These are phyloP conservation scores for Andricus grossulariae DNA, from an alignment of 1,140 invertebrate species.

Conservation along the genomic window DNA sequence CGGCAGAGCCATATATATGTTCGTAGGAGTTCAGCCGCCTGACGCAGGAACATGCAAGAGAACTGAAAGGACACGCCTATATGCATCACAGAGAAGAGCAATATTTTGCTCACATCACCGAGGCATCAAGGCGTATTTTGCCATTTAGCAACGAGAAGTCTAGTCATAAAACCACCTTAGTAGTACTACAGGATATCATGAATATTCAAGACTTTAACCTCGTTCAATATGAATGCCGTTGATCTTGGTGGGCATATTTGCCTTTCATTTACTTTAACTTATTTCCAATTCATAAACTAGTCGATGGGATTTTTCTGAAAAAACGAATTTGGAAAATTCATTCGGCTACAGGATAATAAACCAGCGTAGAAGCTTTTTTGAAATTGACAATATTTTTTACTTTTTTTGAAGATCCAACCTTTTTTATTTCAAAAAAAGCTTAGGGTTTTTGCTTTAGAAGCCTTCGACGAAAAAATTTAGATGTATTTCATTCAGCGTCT, in stretches of 20 bases:
- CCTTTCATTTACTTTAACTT: slow-evolving; percentile 58
- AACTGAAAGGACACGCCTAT: slow-evolving; percentile 31
- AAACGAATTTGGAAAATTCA: no score
- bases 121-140: slow-evolving; percentile 62
- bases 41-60: neutral
- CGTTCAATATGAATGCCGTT: slow-evolving; percentile 74
- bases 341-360: no score
- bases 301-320: no score
- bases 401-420: neutral
- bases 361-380: no score
- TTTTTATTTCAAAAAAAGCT: no score
- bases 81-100: slow-evolving; percentile 40
- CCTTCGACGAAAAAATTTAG: no score
- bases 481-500: no score
- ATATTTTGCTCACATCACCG: slow-evolving; percentile 59
- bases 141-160: slow-evolving; percentile 53
- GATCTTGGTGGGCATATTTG: slow-evolving; percentile 68
- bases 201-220: slow-evolving; percentile 71
- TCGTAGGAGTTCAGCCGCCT: neutral
- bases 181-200: slow-evolving; percentile 64
- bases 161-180: slow-evolving; percentile 48
- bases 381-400: neutral
- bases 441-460: no score
- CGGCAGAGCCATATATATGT: slow-evolving; percentile 38
- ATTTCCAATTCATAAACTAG: slow-evolving; percentile 60